A percentile compares a stretch with the other conserved stretches of the same genome.
Conservation (phyloP, 2,888 invertebrate genomes). For the Liodrosophila aerea region DNA sequence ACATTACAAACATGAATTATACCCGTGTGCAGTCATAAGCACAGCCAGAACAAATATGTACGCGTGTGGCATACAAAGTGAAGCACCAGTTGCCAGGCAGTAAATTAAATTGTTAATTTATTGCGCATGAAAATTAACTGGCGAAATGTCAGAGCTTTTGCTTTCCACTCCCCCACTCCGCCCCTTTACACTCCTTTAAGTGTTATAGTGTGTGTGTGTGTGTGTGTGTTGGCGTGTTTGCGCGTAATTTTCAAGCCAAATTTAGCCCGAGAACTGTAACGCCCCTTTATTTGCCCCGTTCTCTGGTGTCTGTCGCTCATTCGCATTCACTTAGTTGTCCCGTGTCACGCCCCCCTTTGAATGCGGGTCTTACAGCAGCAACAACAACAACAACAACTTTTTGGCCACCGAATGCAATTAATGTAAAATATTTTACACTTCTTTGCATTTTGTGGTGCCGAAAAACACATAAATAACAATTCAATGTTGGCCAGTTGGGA, state of each 20-base stretch:
- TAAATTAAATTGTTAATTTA: constrained; percentile 77
- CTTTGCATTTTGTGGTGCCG: constrained; percentile 38
- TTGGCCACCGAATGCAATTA: constrained; percentile 45
- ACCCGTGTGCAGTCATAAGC: constrained; percentile 5
- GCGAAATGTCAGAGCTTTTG: constrained; percentile 48
- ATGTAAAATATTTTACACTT: constrained; percentile 62
- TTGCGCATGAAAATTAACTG: constrained; percentile 73
- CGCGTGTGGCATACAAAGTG: constrained; percentile 24
- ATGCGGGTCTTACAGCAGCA: constrained; percentile 2
- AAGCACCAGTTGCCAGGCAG: constrained; percentile 37
- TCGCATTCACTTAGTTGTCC: constrained; percentile 27
- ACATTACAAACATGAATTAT: constrained; percentile 44
- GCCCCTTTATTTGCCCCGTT: constrained; percentile 2
- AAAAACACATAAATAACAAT: constrained; percentile 51
- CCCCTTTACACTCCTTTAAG: not conserved
- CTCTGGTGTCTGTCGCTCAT: not conserved
- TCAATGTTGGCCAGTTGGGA: constrained; percentile 31
- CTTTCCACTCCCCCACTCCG: not conserved
- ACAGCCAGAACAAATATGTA: not conserved
- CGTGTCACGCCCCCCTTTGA: constrained; percentile 16
- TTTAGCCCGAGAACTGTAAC: constrained; percentile 16
- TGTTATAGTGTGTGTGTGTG: constrained; percentile 8
- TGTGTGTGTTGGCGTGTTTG: constrained; percentile 24
- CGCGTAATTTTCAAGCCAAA: constrained; percentile 36
- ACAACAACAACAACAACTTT: constrained; percentile 37